phyloP scores from a whole-genome alignment of 2,797 vertebrate species.

The Apodemus agrarius region DNA sequence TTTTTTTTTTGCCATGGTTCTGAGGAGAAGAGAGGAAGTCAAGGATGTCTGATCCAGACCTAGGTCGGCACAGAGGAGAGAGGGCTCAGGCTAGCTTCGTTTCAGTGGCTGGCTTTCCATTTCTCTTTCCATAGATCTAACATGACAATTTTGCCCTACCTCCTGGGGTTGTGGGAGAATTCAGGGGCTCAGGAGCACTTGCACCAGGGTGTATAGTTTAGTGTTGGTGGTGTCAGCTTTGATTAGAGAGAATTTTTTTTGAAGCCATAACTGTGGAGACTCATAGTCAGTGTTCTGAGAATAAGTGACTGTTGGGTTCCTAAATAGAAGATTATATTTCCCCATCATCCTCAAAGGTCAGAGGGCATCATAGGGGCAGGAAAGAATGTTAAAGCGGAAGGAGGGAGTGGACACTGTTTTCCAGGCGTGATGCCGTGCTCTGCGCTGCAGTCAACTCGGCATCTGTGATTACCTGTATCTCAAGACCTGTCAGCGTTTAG shows the following conservation, averaged over 20 bases:
- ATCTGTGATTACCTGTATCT: neutral
- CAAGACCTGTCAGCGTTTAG: neutral
- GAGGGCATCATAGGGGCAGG: neutral
- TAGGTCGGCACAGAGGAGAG: neutral
- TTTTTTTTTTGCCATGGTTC: slow-evolving; percentile 51
- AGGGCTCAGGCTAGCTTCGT: neutral
- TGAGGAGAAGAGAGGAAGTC: neutral
- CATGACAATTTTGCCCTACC: neutral
- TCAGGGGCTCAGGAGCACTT: neutral
- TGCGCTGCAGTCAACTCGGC: neutral
- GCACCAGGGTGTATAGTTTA: neutral
- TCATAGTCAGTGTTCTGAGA: neutral
- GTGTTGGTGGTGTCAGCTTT: neutral
- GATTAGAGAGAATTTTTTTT: neutral
- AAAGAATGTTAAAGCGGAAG: neutral
- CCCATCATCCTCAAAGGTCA: too few relatives aligned
- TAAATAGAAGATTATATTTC: neutral
- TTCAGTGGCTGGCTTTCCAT: neutral
- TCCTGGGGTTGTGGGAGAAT: neutral
- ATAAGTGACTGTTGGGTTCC: neutral
- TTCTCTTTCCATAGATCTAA: neutral
- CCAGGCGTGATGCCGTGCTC: neutral
- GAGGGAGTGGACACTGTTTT: neutral
- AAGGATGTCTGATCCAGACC: neutral
- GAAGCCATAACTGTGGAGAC: neutral